Conservation (phyloP, 2,113 vertebrate genomes). For the Myrmecobius fasciatus region DNA sequence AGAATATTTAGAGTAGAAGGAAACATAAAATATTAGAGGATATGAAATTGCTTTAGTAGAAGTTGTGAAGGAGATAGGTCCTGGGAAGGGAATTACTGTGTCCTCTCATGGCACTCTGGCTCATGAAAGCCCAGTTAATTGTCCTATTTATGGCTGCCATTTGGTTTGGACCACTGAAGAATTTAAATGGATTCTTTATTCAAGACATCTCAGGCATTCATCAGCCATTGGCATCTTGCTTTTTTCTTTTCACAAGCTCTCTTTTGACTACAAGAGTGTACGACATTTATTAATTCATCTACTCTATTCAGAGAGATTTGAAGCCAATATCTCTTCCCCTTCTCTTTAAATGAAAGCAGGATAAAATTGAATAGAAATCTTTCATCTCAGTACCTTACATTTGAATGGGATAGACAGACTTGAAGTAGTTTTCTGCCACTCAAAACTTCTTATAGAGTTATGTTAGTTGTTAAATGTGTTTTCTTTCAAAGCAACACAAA, state of each 20-base stretch:
- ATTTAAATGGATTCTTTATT: slow-evolving; percentile 51
- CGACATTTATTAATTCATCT: slow-evolving; percentile 64
- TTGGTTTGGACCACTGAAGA: slow-evolving; percentile 1
- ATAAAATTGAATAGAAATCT: slow-evolving; percentile 69
- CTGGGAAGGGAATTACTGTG: not conserved
- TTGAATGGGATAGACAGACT: slow-evolving; percentile 44
- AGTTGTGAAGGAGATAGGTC: not conserved
- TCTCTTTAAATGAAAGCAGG: slow-evolving; percentile 65
- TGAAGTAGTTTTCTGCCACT: slow-evolving; percentile 64
- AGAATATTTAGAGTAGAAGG: not conserved
- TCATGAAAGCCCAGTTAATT: slow-evolving; percentile 18
- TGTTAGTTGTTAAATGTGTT: slow-evolving; percentile 45
- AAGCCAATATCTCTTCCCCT: slow-evolving; percentile 1
- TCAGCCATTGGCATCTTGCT: slow-evolving; percentile 25
- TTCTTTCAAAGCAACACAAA: slow-evolving; percentile 60
- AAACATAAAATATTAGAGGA: not conserved
- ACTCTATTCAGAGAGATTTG: slow-evolving; percentile 44
- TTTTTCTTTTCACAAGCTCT: slow-evolving; percentile 59
- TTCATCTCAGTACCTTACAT: slow-evolving; percentile 57
- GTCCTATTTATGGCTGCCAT: not conserved
- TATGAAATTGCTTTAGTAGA: not conserved
- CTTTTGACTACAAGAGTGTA: slow-evolving; percentile 40
- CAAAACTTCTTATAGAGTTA: slow-evolving; percentile 44
- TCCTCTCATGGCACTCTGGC: not conserved
- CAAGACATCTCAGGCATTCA: not conserved